These are phyloP conservation scores for Artemia sinica DNA, from an alignment of 2,888 invertebrate genomes.

Conservation along the genomic window DNA sequence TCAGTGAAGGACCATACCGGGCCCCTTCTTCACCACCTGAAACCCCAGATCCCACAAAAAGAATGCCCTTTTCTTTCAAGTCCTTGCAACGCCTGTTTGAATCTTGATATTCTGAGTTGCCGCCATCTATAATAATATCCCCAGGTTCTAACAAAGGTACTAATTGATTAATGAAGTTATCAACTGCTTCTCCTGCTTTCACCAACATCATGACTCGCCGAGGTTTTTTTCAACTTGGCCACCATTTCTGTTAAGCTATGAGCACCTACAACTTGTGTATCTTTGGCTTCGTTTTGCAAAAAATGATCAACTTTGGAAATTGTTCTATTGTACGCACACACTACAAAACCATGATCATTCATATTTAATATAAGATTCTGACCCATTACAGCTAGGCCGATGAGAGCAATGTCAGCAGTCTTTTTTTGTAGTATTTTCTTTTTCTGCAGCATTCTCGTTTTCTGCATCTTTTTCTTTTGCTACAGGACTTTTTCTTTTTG, in stretches of 20 bases:
- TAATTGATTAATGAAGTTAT: constrained; percentile 77
- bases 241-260: constrained; percentile 81
- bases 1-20: constrained; percentile 86
- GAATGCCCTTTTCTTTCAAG: constrained; percentile 54
- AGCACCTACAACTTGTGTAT: constrained; percentile 87
- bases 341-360: constrained; percentile 96
- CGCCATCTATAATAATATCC: constrained; percentile 97
- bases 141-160: constrained; percentile 64
- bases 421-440: no score
- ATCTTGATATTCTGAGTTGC: constrained; percentile 93
- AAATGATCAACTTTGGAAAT: constrained; percentile 85
- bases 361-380: constrained; percentile 97
- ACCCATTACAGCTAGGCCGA: constrained; percentile 98
- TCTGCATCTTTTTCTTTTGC: no score
- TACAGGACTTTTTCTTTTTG: no score
- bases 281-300: constrained; percentile 86
- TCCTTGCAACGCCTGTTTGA: constrained; percentile 66
- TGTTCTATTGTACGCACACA: constrained; percentile 84
- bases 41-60: constrained; percentile 81
- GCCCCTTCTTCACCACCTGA: constrained; percentile 96
- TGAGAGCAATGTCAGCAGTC: constrained; percentile 91
- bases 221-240: constrained; percentile 69
- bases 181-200: no score
- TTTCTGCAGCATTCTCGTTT: no score
- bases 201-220: constrained; percentile 90